Percentiles rank a stretch among this genome's conserved stretches.
Conservation (phyloP, 2,797 vertebrate species). For the Tenualosa ilisha region DNA sequence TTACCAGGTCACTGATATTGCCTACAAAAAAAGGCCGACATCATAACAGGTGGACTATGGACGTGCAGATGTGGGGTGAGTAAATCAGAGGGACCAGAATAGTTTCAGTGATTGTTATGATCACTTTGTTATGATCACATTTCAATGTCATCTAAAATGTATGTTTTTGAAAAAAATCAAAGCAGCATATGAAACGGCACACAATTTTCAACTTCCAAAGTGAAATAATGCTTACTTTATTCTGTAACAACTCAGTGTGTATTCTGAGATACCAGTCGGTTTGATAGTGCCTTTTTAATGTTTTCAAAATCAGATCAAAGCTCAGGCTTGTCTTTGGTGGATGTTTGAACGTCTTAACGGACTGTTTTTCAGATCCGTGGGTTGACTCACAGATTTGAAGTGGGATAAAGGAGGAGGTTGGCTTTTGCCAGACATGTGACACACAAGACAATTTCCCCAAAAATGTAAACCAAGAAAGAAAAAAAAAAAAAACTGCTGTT, state of each 20-base stretch:
- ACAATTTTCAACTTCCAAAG: not conserved
- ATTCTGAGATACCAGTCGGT: conserved; percentile 20
- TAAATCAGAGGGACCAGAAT: not conserved
- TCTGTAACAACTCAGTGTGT: conserved; percentile 16
- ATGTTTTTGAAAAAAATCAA: not conserved
- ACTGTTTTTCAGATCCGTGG: conserved; percentile 45
- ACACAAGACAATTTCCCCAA: conserved; percentile 44
- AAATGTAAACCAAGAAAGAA: conserved; percentile 49
- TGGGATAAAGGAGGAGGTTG: conserved; percentile 42
- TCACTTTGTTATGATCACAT: not conserved
- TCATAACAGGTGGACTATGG: no score
- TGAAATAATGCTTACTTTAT: conserved; percentile 23
- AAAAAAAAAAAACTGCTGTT: conserved; percentile 5
- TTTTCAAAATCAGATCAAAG: conserved; percentile 31
- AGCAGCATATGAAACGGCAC: not conserved
- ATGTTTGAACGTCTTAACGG: conserved; percentile 44
- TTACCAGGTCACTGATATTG: not conserved
- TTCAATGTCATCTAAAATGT: conserved; percentile 10
- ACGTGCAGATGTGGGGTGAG: not conserved
- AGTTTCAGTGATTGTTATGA: not conserved
- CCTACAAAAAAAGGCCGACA: not conserved
- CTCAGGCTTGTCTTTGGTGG: conserved; percentile 30
- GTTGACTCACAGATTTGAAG: conserved; percentile 45
- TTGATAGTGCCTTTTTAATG: conserved; percentile 11
- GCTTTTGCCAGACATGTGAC: conserved; percentile 46